A percentile compares a stretch with the other conserved stretches of the same genome.
These are phyloP conservation scores for Alviniconcha marisindica DNA, from an alignment of 1,140 invertebrate species.

Conservation along the genomic window DNA sequence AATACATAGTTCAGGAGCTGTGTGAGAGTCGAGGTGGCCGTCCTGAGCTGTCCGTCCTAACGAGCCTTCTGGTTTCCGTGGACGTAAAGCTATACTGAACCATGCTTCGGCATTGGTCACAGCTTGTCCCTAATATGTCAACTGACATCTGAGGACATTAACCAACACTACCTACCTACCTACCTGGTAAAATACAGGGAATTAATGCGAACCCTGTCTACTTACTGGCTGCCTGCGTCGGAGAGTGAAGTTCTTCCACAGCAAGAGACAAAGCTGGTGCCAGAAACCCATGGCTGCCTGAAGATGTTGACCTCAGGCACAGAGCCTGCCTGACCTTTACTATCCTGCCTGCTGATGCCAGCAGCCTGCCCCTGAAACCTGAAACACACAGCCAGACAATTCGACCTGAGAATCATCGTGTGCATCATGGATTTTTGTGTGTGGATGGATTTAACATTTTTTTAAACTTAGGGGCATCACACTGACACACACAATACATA, in stretches of 20 bases:
- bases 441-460: not conserved
- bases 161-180: no score
- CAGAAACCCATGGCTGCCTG: conserved; percentile 63
- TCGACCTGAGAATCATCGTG: not conserved
- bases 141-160: no score
- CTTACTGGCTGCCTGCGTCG: conserved; percentile 84
- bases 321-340: not conserved
- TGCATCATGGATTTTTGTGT: not conserved
- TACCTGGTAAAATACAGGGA: not conserved
- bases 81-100: no score
- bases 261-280: conserved; percentile 78
- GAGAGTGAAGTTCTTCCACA: conserved; percentile 91
- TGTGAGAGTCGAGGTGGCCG: no score
- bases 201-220: conserved; percentile 22
- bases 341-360: no score
- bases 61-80: no score
- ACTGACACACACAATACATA: no score
- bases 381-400: not conserved
- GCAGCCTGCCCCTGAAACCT: not conserved
- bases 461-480: no score
- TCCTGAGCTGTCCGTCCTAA: no score
- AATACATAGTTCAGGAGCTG: no score
- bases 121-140: no score
- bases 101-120: no score
- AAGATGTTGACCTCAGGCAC: not conserved